These are phyloP conservation scores for Drepana falcataria DNA, from an alignment of 2,888 invertebrate genomes.

Conservation along the genomic window DNA sequence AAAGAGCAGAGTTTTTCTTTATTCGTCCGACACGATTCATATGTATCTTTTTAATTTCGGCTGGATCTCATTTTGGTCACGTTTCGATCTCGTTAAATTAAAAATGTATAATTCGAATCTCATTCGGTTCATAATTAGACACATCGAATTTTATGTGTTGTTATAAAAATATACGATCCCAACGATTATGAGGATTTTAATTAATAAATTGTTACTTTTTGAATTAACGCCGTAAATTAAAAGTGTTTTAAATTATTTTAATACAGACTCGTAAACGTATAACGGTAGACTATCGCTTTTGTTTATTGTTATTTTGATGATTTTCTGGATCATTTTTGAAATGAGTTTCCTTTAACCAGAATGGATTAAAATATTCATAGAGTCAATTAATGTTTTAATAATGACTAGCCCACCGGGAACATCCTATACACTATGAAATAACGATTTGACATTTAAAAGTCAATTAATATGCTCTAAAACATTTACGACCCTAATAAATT, in stretches of 20 bases:
- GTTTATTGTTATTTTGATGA: background rate
- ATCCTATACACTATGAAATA: too few relatives aligned
- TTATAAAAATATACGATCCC: slow-evolving; percentile 2
- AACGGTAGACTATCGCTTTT: background rate
- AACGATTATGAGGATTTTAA: slow-evolving; percentile 1
- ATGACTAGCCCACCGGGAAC: background rate
- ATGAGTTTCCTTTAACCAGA: background rate
- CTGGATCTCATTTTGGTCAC: slow-evolving; percentile 2
- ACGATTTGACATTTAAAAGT: too few relatives aligned
- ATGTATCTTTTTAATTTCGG: background rate
- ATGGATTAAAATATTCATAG: slow-evolving; percentile 16
- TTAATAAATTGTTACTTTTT: slow-evolving; percentile 1
- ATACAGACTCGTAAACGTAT: background rate
- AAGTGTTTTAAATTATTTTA: too few relatives aligned
- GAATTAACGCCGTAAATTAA: background rate
- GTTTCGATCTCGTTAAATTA: slow-evolving; percentile 2
- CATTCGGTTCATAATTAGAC: slow-evolving; percentile 1
- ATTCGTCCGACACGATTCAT: background rate
- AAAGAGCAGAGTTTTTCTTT: background rate
- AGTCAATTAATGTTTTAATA: slow-evolving; percentile 13
- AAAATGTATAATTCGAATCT: slow-evolving; percentile 4
- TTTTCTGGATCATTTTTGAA: background rate
- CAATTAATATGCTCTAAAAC: too few relatives aligned
- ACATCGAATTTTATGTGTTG: background rate
- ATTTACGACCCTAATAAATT: too few relatives aligned